These are phyloP conservation scores for Hystrix brachyura DNA, from an alignment of 2,113 vertebrate genomes.

Conservation along the genomic window DNA sequence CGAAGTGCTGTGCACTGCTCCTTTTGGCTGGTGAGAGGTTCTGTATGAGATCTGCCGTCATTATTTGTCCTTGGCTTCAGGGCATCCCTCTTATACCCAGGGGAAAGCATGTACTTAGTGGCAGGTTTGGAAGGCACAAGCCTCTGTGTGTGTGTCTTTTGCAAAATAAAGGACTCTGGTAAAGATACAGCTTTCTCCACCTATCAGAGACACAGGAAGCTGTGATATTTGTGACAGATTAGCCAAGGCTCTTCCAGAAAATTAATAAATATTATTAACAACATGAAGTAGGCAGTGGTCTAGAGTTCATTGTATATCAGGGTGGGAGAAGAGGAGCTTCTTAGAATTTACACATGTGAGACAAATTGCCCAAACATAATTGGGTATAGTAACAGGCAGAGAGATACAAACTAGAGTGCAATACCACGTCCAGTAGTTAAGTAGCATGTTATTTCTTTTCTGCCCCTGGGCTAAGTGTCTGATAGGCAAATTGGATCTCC, in stretches of 20 bases:
- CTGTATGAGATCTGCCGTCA: no score
- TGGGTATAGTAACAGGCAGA: not conserved
- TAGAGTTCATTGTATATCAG: not conserved
- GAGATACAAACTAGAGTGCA: not conserved
- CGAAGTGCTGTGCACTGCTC: rapidly evolving
- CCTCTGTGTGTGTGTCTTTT: not conserved
- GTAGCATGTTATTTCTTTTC: no score
- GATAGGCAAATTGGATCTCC: not conserved
- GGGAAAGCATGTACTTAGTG: not conserved
- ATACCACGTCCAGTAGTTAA: not conserved
- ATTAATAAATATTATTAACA: not conserved
- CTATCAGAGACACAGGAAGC: not conserved
- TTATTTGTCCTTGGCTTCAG: not conserved
- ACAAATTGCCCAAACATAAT: not conserved
- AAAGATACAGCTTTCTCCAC: not conserved
- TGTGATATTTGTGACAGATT: not conserved
- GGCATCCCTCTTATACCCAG: not conserved
- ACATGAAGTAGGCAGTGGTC: not conserved
- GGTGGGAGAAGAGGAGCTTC: not conserved
- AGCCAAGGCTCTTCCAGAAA: not conserved
- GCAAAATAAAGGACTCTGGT: not conserved
- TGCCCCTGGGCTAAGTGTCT: not conserved
- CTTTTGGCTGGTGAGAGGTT: not conserved
- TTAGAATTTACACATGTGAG: not conserved
- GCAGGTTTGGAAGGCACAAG: not conserved